Evolutionary conservation across 2,113 vertebrate genomes (phyloP).

Genomic region (Cephalopterus ornatus): DNA sequence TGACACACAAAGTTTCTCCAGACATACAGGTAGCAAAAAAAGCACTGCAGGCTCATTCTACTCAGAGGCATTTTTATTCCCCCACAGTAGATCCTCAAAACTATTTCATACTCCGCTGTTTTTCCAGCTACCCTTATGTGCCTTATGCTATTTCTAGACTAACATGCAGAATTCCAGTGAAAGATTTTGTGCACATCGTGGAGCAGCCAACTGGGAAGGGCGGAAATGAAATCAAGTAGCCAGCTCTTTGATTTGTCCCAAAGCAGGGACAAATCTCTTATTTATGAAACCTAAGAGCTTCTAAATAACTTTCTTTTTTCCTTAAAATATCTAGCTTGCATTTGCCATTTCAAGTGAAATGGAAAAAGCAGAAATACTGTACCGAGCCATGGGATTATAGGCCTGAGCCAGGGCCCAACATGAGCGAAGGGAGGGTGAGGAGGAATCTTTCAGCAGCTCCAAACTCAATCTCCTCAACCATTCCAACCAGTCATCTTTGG

Average conservation of each 20-base stretch:
- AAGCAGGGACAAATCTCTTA: not conserved
- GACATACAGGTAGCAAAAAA: not conserved
- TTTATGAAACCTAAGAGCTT: not conserved
- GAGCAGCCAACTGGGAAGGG: not conserved
- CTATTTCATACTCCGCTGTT: not conserved
- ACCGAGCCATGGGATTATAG: constrained; percentile 98
- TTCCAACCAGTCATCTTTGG: constrained; percentile 98
- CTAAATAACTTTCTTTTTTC: not conserved
- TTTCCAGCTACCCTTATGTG: not conserved
- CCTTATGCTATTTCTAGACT: not conserved
- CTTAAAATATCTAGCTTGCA: not conserved
- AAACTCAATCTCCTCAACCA: constrained; percentile 94
- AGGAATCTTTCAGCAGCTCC: constrained; percentile 96
- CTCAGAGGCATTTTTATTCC: not conserved
- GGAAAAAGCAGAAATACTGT: not conserved
- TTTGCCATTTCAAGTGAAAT: not conserved
- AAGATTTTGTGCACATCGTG: not conserved
- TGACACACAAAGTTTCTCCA: not conserved
- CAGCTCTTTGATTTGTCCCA: not conserved
- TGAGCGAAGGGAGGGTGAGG: constrained; percentile 91
- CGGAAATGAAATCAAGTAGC: not conserved
- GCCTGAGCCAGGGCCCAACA: constrained; percentile 98
- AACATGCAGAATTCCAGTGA: not conserved
- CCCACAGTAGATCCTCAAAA: not conserved
- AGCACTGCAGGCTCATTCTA: not conserved